phyloP scores from a whole-genome alignment of 2,113 vertebrate species.

The Erythrocebus patas region DNA sequence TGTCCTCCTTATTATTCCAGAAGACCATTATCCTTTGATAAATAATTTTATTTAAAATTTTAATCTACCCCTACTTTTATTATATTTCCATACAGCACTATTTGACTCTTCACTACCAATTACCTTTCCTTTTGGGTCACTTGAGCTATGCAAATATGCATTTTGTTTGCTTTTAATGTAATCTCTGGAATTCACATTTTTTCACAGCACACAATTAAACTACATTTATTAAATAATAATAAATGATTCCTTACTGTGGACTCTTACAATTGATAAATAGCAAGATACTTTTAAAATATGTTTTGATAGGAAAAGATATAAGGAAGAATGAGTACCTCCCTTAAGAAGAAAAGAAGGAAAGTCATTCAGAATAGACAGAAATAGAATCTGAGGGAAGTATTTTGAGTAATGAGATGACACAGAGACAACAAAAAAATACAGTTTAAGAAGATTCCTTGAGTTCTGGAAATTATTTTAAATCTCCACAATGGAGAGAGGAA shows the following conservation, averaged over 20 bases:
- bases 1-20: not conserved
- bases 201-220: not conserved
- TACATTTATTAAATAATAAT: not conserved
- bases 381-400: not conserved
- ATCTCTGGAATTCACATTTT: not conserved
- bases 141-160: not conserved
- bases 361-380: not conserved
- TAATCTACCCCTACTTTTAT: not conserved
- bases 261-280: not conserved
- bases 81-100: not conserved
- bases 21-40: not conserved
- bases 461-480: not conserved
- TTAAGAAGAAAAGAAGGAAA: not conserved
- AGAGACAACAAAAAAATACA: not conserved
- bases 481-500: not conserved
- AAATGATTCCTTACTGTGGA: not conserved
- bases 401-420: not conserved
- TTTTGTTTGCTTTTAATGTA: not conserved
- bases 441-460: not conserved
- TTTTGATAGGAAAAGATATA: not conserved
- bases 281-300: not conserved
- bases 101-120: not conserved
- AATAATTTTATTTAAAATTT: not conserved
- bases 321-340: not conserved
- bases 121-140: not conserved